phyloP scores from a whole-genome alignment of 2,113 vertebrate species.

The Astur gentilis region DNA sequence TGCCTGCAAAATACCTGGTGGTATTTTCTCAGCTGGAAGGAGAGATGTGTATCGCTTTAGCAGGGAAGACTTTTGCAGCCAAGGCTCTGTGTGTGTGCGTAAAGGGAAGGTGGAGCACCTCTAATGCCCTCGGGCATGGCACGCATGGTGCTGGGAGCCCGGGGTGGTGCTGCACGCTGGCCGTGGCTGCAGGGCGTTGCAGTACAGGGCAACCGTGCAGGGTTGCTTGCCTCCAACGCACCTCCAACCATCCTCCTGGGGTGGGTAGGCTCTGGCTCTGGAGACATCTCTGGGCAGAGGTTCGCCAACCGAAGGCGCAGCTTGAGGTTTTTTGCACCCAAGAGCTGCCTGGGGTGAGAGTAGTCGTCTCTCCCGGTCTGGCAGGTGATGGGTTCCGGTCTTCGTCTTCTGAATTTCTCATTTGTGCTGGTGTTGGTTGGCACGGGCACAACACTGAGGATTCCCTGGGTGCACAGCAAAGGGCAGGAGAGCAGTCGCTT shows the following conservation, averaged over 20 bases:
- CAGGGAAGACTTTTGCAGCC: not conserved
- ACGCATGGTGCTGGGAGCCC: not conserved
- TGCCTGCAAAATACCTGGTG: not conserved
- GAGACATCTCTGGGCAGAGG: not conserved
- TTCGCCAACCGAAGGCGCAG: not conserved
- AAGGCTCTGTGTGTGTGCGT: not conserved
- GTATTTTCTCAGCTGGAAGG: constrained; percentile 32
- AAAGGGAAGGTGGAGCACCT: not conserved
- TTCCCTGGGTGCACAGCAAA: not conserved
- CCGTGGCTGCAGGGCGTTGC: not conserved
- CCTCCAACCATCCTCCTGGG: not conserved
- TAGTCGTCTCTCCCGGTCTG: rapidly evolving
- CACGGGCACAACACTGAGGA: not conserved
- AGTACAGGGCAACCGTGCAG: rapidly evolving
- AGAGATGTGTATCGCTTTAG: not conserved
- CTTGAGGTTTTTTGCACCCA: not conserved
- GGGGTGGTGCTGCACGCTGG: not conserved
- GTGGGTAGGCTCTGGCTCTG: not conserved
- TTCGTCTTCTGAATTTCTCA: not conserved
- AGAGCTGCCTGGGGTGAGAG: not conserved
- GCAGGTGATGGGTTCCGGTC: not conserved
- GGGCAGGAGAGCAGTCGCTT: not conserved
- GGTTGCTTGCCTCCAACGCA: not conserved
- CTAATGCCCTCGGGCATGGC: not conserved
- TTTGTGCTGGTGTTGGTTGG: not conserved